phyloP scores from a whole-genome alignment of 1,140 invertebrate genomes.

The Drepana arcuata region DNA sequence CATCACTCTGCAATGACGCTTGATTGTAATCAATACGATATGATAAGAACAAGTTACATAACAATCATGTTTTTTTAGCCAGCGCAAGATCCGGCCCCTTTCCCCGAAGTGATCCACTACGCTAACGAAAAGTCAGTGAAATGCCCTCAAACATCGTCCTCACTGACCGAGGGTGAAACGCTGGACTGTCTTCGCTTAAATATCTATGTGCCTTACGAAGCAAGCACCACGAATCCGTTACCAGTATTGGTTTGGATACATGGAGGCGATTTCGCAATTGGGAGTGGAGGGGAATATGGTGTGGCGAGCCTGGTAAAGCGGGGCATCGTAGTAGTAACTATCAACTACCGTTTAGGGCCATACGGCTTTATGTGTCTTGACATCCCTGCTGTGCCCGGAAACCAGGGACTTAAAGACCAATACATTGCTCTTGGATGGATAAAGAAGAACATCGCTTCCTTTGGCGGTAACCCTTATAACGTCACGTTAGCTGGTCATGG shows the following conservation, averaged over 20 bases:
- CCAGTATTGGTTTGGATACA: slow-evolving; percentile 58
- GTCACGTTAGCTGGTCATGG: slow-evolving; percentile 68
- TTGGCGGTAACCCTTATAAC: slow-evolving; percentile 78
- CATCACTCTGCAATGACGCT: no score
- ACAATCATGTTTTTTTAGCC: slow-evolving; percentile 31
- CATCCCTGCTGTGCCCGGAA: slow-evolving; percentile 73
- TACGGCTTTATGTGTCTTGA: slow-evolving; percentile 60
- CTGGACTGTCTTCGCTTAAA: slow-evolving; percentile 50
- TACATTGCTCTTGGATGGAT: slow-evolving; percentile 76
- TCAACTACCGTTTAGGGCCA: slow-evolving; percentile 55
- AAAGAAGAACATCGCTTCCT: slow-evolving; percentile 76
- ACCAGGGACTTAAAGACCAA: slow-evolving; percentile 80
- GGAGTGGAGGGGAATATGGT: slow-evolving; percentile 32
- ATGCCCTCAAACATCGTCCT: slow-evolving; percentile 40
- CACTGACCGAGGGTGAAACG: slow-evolving; percentile 15
- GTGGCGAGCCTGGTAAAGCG: slow-evolving; percentile 36
- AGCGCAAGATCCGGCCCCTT: slow-evolving; percentile 22
- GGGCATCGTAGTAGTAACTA: slow-evolving; percentile 46
- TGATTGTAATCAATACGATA: no score
- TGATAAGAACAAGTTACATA: no score
- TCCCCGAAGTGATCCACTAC: slow-evolving; percentile 36
- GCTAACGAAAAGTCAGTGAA: slow-evolving; percentile 38
- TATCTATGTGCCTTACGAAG: slow-evolving; percentile 44
- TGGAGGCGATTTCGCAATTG: slow-evolving; percentile 38
- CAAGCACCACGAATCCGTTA: slow-evolving; percentile 39